Evolutionary conservation across 2,888 invertebrate genomes (phyloP), one percentile per base, ranked within the genome.

Genomic region (Acleris cristana): DNA sequence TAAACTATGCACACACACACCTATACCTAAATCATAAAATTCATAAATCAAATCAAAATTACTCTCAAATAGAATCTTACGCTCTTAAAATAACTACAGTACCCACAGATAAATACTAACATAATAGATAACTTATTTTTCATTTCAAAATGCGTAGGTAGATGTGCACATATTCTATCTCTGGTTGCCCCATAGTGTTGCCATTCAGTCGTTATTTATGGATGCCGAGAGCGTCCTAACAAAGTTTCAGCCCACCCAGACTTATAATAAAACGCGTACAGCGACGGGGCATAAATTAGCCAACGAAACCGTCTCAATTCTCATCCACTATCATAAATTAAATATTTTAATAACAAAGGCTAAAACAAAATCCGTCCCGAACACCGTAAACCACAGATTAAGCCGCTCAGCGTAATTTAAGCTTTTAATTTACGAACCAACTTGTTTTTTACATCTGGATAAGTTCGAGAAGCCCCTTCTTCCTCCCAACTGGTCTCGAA

Each of bases 221-320:
- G 18, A 16, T 40, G 52, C 45, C 26, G 14, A 23, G 26, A 51
- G 65, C 51, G n/a, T 55, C 62, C 57, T 53, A 63, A 66, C 71
- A 76, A 73, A 72, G 72, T 77, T 78, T 79, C 73, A 76, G 89
- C 79, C 90, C 90, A 89, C 89, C 89, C 89, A 84, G 77, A 80
- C 72, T 70, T 76, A 72, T 80, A 83, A 85, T 86, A 85, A 86
- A 88, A 85, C 72, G 70, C 73, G 71, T 80, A 75, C 74, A 79
- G 73, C 80, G 76, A 78, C 82, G 80, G 78, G 74, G 78, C 82
- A 87, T 90, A 90, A 90, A 89, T 90, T 85, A 86, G 76, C 73
- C 72, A 83, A 84, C 84, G 82, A 87, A 84, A 80, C 82, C 79
- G 82, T 88, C n/a, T 87, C 86, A 82, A 80, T 82, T 64, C 81